Evolutionary conservation across 2,888 invertebrate genomes (phyloP), one percentile per base, ranked within the genome.

Genomic region (Stenichneumon culpator): DNA sequence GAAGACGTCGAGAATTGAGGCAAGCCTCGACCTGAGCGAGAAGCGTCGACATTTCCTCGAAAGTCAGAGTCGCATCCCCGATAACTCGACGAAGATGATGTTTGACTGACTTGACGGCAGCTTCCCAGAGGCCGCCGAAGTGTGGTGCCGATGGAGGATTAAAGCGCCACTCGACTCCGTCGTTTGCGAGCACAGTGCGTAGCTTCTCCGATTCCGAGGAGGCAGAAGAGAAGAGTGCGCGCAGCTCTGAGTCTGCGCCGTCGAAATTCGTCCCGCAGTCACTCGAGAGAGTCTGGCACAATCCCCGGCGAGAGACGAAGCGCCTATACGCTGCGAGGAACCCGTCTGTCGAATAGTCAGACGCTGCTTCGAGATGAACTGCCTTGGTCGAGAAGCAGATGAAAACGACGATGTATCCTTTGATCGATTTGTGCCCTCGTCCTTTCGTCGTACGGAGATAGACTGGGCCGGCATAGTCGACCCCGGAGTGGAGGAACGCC

Each of bases 321-420:
- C 80, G 57, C 9, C 47, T 19, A 28, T 57, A 80, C 2, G 84
- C 77, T 0, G 77, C 72, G n/a, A 80, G 16, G 72, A 84, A 77
- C 0, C 32, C 70, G 0, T 80, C 84, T 0, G 80, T 28, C 0
- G 80, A 36, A 39, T 65, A 80, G 16, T 75, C 79, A 0, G 44
- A 63, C 0, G 79, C 75, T 0, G 44, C 16, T n/a, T 80, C 60
- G 1, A 80, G 32, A 22, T 84, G 44, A 0, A 89, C 75, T 0
- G 90, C 90, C 9, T 82, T 86, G 0, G 86, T 83, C 0, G 84
- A 11, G 50, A 89, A 78, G 14, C 89, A 90, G 6, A 54, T 36
- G 72, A 79, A 39, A 14, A 69, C 25, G 0, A n/a, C 57, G 22
- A 25, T 68, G 54, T 78, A 68, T 0, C 57, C 28, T 32, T 47